Conservation (phyloP, 2,113 vertebrate genomes). For the Gopherus evgoodei region DNA sequence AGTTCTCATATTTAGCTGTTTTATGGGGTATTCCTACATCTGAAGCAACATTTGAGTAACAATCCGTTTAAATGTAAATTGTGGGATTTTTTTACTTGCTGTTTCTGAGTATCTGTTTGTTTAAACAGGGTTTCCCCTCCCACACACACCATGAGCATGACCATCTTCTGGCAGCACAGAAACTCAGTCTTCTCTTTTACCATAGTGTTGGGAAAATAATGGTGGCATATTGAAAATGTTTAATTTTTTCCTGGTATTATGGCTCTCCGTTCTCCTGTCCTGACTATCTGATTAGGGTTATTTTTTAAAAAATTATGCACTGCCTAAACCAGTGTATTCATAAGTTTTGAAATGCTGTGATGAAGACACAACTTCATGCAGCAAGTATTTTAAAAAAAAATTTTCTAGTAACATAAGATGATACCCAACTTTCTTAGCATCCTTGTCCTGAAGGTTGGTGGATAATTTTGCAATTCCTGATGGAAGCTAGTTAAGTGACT, state of each 20-base stretch:
- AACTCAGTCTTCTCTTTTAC: background rate
- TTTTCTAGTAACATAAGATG: background rate
- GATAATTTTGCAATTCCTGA: background rate
- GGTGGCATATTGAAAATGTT: background rate
- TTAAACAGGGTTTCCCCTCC: background rate
- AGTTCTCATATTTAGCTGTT: background rate
- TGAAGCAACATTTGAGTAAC: background rate
- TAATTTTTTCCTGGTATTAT: background rate
- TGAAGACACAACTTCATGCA: background rate
- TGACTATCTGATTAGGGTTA: background rate
- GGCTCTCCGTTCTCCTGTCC: background rate
- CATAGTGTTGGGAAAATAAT: background rate
- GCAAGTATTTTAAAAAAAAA: background rate
- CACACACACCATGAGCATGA: rapidly evolving
- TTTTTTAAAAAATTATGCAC: background rate
- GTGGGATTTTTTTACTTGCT: background rate
- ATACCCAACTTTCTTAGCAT: background rate
- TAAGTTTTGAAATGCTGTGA: background rate
- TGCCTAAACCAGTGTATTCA: background rate
- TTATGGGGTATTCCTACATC: background rate
- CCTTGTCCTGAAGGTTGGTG: background rate
- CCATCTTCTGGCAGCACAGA: background rate
- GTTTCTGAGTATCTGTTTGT: background rate
- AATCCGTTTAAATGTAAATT: background rate
- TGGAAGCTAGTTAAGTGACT: background rate